Conservation (phyloP, 2,888 invertebrate genomes). For the Leptarthrus brevirostris region DNA sequence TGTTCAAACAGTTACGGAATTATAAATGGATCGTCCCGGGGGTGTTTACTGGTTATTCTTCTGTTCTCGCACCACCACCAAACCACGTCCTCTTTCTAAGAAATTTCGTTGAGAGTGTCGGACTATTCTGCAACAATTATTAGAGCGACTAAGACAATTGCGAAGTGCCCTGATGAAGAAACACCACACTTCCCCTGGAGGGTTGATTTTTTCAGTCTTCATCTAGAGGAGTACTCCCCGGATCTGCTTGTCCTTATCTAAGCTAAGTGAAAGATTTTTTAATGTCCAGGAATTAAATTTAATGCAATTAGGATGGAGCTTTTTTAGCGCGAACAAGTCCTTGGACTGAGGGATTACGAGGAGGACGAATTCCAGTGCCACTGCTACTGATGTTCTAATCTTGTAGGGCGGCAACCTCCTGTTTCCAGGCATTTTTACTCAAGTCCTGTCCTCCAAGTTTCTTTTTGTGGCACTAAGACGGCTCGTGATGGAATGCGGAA, state of each 20-base stretch:
- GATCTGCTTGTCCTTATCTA: constrained; percentile 50
- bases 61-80: constrained; percentile 19
- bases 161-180: constrained; percentile 45
- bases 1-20: constrained; percentile 55
- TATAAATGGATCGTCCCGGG: constrained; percentile 53
- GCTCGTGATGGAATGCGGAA: constrained; percentile 19
- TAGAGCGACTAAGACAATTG: constrained; percentile 49
- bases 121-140: constrained; percentile 49
- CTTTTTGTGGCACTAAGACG: constrained; percentile 31
- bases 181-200: constrained; percentile 37
- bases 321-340: constrained; percentile 37
- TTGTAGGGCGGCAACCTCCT: constrained; percentile 25
- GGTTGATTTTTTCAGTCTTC: not conserved
- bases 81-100: not conserved
- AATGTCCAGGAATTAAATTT: constrained; percentile 54
- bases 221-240: not conserved
- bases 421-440: constrained; percentile 10
- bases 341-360: constrained; percentile 36
- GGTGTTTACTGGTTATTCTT: constrained; percentile 51
- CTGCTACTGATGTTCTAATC: constrained; percentile 48
- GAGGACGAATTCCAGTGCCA: constrained; percentile 18
- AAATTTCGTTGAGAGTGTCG: constrained; percentile 18
- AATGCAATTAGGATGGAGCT: constrained; percentile 54
- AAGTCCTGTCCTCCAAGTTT: constrained; percentile 19
- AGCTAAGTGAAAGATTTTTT: constrained; percentile 53